Base-by-base conservation (phyloP, 2,113 vertebrate genomes). In the Paradisaea rubra region DNA sequence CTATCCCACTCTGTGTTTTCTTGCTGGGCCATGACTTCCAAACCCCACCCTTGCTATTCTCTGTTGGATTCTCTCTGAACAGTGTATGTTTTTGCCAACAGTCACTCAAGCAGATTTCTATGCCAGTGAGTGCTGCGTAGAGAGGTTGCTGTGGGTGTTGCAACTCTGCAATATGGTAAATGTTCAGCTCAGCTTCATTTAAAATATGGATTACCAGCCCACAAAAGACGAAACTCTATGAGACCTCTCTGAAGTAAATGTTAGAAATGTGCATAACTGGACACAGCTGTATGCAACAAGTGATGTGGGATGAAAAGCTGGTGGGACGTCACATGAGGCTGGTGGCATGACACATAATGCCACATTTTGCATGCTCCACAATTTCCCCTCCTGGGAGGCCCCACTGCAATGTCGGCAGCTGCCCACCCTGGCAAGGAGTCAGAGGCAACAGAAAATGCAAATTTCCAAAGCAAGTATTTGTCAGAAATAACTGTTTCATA, bases 321-420 rank as follows among this genome's bases (percentile, higher is more conserved):
- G 17, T 25, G 44, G 50, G 15, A 47, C 0, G 0, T 28, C 24
- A 27, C 9, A 16, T 1, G 28, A 37, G 33, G 57, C 13, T 30
- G 22, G 31, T n/a, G 49, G 56, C 22, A 61, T 1, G 2, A 42
- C 28, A 59, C 6, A 20, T 2, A 44, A n/a, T 7, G n/a, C 22
- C 28, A 12, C 14, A 2, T 70, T 61, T 42, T 65, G 7, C 8
- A 4, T 3, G 15, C 21, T 59, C 18, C 16, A 45, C 54, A 33
- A 31, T 50, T 44, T 47, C 24, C 7, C 11, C 14, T 92, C 22
- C 65, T 31, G 21, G 4, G 17, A 61, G 64, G 42, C 30, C 45
- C 31, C 42, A 23, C 20, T 7, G 15, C 27, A 60, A 19, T 2
- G 2, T 31, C 37, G 41, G 53, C 65, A 69, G 73, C n/a, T 6